A percentile compares a stretch with the other conserved stretches of the same genome.
phyloP scores from a whole-genome alignment of 2,797 vertebrate species.

The Trachurus trachurus region DNA sequence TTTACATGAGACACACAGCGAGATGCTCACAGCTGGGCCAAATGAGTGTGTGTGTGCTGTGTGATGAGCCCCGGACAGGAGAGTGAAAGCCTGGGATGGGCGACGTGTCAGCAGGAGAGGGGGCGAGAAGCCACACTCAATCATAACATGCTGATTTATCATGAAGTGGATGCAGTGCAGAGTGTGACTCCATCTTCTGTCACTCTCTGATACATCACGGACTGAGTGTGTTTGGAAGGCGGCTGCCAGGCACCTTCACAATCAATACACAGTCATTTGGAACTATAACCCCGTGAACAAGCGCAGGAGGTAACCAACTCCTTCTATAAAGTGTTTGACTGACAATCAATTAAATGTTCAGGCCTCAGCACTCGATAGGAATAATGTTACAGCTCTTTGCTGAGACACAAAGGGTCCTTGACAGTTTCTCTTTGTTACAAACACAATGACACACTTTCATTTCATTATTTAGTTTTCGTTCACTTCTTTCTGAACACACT shows the following conservation, averaged over 20 bases:
- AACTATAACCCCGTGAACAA: not conserved
- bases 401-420: not conserved
- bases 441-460: not conserved
- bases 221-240: not conserved
- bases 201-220: not conserved
- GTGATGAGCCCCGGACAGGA: not conserved
- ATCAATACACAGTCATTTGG: slow-evolving; percentile 1
- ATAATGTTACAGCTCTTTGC: not conserved
- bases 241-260: not conserved
- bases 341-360: not conserved
- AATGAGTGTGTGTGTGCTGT: not conserved
- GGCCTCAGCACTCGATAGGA: not conserved
- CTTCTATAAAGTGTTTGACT: not conserved
- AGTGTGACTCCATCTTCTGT: not conserved
- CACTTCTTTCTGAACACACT: not conserved
- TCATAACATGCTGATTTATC: not conserved
- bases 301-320: not conserved
- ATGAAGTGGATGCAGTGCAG: not conserved
- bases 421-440: not conserved
- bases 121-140: not conserved
- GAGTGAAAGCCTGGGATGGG: not conserved
- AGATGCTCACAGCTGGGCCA: not conserved
- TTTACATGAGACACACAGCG: not conserved
- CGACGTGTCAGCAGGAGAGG: too few relatives aligned
- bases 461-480: not conserved